Percentiles rank a stretch among this genome's conserved stretches.
These are phyloP conservation scores for Lapara coniferarum DNA, from an alignment of 2,888 invertebrate genomes.

Conservation along the genomic window DNA sequence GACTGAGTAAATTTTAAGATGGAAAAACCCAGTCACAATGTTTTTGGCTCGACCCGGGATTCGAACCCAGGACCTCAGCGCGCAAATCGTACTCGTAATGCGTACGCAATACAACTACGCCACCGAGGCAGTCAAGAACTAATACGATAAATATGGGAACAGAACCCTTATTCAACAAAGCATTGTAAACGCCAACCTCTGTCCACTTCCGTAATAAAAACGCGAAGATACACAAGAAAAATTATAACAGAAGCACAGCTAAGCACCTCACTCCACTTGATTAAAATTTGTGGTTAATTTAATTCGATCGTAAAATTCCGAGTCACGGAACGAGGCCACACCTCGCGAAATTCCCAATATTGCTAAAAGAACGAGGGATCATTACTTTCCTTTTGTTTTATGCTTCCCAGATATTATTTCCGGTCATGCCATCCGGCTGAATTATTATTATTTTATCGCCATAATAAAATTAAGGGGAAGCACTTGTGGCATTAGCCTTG, in stretches of 20 bases:
- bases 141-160: no score
- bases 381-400: constrained; percentile 75
- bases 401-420: constrained; percentile 71
- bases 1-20: no score
- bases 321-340: constrained; percentile 60
- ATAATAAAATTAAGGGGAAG: constrained; percentile 57
- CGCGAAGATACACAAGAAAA: background rate
- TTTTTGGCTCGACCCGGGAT: no score
- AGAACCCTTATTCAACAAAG: no score
- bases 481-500: constrained; percentile 21
- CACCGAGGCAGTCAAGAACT: no score
- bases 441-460: constrained; percentile 73
- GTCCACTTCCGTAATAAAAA: background rate
- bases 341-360: constrained; percentile 73
- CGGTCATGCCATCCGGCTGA: constrained; percentile 73
- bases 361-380: constrained; percentile 66
- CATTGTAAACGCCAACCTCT: background rate
- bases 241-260: background rate
- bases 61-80: no score
- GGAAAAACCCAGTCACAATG: no score
- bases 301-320: constrained; percentile 61
- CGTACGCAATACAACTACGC: no score
- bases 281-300: constrained; percentile 67
- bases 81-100: no score
- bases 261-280: constrained; percentile 52